These are phyloP conservation scores for Phymastichus coffea DNA, from an alignment of 1,140 invertebrate genomes.

Conservation along the genomic window DNA sequence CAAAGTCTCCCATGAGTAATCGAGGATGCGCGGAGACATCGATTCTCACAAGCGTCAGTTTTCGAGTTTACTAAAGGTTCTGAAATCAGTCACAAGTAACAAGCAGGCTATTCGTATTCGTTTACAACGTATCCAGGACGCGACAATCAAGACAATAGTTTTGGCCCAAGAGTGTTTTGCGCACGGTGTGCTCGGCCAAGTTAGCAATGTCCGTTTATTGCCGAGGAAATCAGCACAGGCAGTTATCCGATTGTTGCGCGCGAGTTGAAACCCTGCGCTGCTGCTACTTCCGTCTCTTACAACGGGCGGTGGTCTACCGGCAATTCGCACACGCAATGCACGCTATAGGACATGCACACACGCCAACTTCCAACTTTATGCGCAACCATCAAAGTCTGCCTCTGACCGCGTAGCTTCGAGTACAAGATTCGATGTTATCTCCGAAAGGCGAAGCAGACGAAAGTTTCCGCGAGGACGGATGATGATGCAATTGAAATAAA, in stretches of 20 bases:
- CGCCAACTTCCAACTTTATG: slow-evolving; percentile 8
- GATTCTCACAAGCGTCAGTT: too few species aligned
- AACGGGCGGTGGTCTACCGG: background rate
- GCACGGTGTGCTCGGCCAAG: slow-evolving; percentile 7
- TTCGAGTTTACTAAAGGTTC: too few species aligned
- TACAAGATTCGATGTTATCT: background rate
- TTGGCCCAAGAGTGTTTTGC: background rate
- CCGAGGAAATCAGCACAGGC: slow-evolving; percentile 19
- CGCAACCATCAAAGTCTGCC: background rate
- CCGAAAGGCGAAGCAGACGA: too few species aligned
- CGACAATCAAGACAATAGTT: slow-evolving; percentile 12
- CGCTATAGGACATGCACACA: background rate
- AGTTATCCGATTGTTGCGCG: slow-evolving; percentile 23
- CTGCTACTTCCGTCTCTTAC: background rate
- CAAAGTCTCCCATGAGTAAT: too few species aligned
- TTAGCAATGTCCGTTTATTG: slow-evolving; percentile 23
- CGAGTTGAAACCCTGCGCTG: slow-evolving; percentile 12
- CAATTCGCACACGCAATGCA: slow-evolving; percentile 10
- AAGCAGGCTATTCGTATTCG: background rate
- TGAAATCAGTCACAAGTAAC: too few species aligned
- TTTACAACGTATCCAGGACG: slow-evolving; percentile 6
- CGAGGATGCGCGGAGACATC: too few species aligned
- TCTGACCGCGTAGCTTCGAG: background rate
- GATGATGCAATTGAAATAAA: too few species aligned
- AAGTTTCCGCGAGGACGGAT: too few species aligned